Base-by-base conservation (phyloP, 2,888 invertebrate genomes). In the Lepidochrysops patricia region DNA sequence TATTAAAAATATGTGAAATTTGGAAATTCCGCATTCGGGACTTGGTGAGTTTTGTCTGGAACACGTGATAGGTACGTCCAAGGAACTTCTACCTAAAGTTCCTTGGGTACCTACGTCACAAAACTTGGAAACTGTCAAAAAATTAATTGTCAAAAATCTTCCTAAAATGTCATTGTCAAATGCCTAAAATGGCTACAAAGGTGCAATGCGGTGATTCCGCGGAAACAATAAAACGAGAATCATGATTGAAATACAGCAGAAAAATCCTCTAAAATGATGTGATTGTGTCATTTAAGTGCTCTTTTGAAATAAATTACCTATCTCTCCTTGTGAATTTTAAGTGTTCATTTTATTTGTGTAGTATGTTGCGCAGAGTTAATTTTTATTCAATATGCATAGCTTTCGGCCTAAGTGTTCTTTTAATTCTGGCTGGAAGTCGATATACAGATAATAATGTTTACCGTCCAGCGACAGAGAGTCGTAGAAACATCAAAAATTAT, bases 161-260 rank as follows among this genome's bases (percentile, higher is more conserved):
- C 29, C 50, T 27, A 7, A 6, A 49, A 35, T 35, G 43, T 43
- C 43, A 66, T 59, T 59, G 63, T 64, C 63, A 49, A 52, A 25
- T 15, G 52, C 19, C 35, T 37, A 66, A 66, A 80, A 86, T 86
- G 84, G 84, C 79, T 77, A 67, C 71, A 79, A 73, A 80, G 85
- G 86, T 86, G 87, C 87, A 87, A 83, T 88, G 88, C 87, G 85
- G 88, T 84, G 86, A 86, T 87, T 86, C 84, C 85, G 84, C 83
- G 79, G 82, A 84, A 85, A 83, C 83, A 76, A 79, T 70, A 79
- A 79, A 69, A 73, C 74, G 70, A 73, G 71, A 81, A 80, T 82
- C 80, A 81, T 86, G 84, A 84, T 81, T 78, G 74, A 72, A 74
- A 79, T 72, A 72, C 71, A 74, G 68, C 69, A 72, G 75, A 80